Evolutionary conservation across 2,888 invertebrate genomes (phyloP), one percentile per base, ranked within the genome.

Genomic region (Apamea epomidion): DNA sequence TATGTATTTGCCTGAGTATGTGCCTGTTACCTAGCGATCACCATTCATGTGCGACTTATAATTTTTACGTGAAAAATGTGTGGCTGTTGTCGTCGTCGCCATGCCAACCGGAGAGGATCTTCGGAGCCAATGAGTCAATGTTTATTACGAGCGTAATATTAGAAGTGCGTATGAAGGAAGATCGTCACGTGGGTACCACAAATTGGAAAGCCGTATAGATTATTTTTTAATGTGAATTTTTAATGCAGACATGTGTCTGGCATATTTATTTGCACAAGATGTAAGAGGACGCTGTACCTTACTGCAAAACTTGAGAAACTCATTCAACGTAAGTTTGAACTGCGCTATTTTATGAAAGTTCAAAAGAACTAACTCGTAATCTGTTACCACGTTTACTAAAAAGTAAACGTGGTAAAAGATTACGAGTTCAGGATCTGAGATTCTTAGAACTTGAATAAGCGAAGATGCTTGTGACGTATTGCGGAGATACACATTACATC

Each of bases 11-110:
- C 25, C 37, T 42, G 29, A 25, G 45, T 60, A 68, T 58, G n/a
- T 80, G 48, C 16, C 48, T 32, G 81, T 79, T 82, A 87, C 82
- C 79, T 69, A 79, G 76, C 78, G 71, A 87, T 79, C 79, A 78
- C 82, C 82, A 80, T 69, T 85, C 82, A 85, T 82, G 76, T 74
- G 78, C 58, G 73, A 79, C 74, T 85, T 88, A 78, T 87, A 82
- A 86, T 85, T 85, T 82, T 82, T 74, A 85, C 42, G 45, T 29
- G 65, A 76, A 77, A 65, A 76, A 67, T 68, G 54, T 60, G n/a
- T 18, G 58, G 45, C 67, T 62, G 67, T 67, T 70, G 73, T 73
- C 77, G 14, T 64, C 67, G 71, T 86, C 29, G 54, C 60, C 48
- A 78, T 82, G 65, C 60, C 37, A 68, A 87, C 84, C 21, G 10